Evolutionary conservation across 2,797 vertebrate species (phyloP), one percentile per base, ranked within the genome.

Genomic region (Coregonus ussuriensis): DNA sequence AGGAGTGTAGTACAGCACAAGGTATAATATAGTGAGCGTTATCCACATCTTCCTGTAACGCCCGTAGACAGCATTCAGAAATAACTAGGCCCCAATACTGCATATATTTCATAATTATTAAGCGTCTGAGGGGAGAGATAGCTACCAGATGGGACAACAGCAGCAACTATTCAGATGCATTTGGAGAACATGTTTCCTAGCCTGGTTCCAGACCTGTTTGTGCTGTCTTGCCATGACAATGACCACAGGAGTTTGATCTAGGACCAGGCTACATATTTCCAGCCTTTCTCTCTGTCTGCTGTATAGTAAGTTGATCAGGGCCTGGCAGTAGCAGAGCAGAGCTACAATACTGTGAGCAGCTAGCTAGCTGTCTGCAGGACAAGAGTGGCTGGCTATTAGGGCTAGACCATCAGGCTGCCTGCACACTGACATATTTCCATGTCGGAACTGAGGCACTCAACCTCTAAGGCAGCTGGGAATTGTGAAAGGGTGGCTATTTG

Each of bases 311-410:
- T 59, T 59, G 16, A 59, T 21, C 18, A 59, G 16, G 16, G 56
- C 56, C 56, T 59, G 9, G 41, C 41, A 47, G 41, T 25, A 25
- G 25, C 25, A 25, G 3, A 11, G 41, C 9, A 13, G 41, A 47
- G 41, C 9, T 18, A n/a, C 18, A 59, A 56, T 16, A 21, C 56
- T 18, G 18, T 59, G 16, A 18, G 16, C 52, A 31, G 71, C 71
- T 47, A 13, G 41, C 41, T 47, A 74, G 72, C 54, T 72, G 71
- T 72, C 71, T 54, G 71, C 33, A 63, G 21, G 21, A 15, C 41
- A 47, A 47, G 41, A 47, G 53, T 21, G 72, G 56, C 21, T 74
- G 54, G 35, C 59, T 37, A 74, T 62, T 65, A 74, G 18, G 37
- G 54, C 54, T 21, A 21, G 56, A 63, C 72, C 18, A 63, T 62